Evolutionary conservation across 2,113 vertebrate genomes (phyloP).

Genomic region (Notiomystis cincta): DNA sequence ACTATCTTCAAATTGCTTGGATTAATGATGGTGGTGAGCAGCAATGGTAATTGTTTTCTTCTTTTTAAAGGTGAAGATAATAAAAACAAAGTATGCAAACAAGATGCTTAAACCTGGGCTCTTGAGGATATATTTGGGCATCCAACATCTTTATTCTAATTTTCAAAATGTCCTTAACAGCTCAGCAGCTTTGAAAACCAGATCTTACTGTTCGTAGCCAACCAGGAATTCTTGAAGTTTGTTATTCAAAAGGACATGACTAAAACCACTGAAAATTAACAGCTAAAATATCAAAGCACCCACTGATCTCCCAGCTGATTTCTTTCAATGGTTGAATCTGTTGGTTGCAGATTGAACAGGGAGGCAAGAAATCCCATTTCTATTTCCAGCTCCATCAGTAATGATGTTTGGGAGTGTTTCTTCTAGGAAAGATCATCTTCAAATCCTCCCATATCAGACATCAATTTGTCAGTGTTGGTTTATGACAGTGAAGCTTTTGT

Average conservation of each 20-base stretch:
- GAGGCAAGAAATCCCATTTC: not conserved
- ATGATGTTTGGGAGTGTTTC: not conserved
- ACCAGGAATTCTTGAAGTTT: not conserved
- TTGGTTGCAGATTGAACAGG: not conserved
- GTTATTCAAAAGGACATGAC: not conserved
- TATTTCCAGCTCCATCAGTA: not conserved
- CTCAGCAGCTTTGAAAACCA: not conserved
- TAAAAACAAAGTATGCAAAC: not conserved
- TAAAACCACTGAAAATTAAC: not conserved
- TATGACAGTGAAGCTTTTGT: not conserved
- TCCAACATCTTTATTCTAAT: not conserved
- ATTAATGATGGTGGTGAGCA: not conserved
- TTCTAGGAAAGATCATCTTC: not conserved
- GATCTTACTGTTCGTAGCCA: fast-evolving
- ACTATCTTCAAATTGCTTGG: not conserved
- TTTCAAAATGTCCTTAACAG: not conserved
- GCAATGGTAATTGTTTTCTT: not conserved
- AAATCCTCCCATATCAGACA: not conserved
- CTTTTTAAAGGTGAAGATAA: not conserved
- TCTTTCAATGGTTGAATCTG: not conserved
- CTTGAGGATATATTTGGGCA: not conserved
- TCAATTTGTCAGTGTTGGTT: not conserved
- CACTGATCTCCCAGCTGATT: not conserved
- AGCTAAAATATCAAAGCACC: not conserved
- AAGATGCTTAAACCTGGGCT: not conserved